Evolutionary conservation across 2,113 vertebrate genomes (phyloP).

Genomic region (Erythrocercus mccallii): DNA sequence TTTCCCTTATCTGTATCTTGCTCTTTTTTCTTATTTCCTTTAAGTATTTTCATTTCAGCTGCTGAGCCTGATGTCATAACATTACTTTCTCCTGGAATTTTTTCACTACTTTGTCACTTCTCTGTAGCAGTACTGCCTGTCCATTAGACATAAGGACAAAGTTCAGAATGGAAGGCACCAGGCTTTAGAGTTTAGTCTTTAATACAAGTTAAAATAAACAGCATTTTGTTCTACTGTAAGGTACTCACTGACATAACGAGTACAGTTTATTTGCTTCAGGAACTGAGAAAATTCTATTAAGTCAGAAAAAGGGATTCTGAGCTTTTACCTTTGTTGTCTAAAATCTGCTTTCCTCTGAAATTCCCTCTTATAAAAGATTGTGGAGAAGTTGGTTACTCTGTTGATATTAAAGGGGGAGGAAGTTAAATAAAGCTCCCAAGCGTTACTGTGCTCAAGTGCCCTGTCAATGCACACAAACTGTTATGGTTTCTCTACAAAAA

Average conservation of each 20-base stretch:
- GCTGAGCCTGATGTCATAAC: background rate
- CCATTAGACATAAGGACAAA: background rate
- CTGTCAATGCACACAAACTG: background rate
- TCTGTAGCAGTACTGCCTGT: background rate
- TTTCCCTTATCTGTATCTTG: background rate
- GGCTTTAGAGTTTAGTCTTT: background rate
- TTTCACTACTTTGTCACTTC: background rate
- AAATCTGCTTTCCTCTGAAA: background rate
- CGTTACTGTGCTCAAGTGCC: background rate
- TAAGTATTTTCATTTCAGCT: background rate
- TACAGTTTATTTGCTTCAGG: background rate
- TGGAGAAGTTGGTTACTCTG: background rate
- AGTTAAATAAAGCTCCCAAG: background rate
- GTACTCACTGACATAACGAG: background rate
- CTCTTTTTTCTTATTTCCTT: background rate
- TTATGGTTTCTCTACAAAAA: fast-evolving
- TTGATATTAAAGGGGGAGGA: background rate
- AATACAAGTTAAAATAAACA: background rate
- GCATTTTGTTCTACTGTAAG: background rate
- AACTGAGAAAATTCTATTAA: background rate
- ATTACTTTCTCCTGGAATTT: background rate
- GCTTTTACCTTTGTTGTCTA: background rate
- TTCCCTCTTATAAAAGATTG: background rate
- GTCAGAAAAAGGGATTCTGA: background rate
- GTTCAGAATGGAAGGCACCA: background rate